phyloP scores from a whole-genome alignment of 1,140 invertebrate genomes.

The Atta cephalotes region DNA sequence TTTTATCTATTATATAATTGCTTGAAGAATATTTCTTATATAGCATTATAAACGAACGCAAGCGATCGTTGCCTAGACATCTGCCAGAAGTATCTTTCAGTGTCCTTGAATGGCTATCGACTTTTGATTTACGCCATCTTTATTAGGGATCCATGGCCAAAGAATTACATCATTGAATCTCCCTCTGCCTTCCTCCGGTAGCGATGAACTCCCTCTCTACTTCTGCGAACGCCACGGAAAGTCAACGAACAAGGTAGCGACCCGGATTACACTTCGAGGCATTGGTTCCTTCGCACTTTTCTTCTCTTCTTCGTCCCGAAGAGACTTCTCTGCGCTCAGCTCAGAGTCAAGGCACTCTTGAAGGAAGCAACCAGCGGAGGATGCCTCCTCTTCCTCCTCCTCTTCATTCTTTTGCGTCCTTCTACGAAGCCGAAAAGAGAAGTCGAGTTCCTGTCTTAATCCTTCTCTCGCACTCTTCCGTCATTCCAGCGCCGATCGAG shows the following conservation, averaged over 20 bases:
- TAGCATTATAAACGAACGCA: not conserved
- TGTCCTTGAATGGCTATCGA: conserved; percentile 17
- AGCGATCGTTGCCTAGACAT: not conserved
- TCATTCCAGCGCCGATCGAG: conserved; percentile 47
- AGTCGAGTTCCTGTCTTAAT: conserved; percentile 49
- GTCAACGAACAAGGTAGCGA: conserved; percentile 82
- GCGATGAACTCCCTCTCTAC: conserved; percentile 74
- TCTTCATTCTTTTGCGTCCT: not conserved
- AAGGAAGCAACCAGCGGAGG: conserved; percentile 7
- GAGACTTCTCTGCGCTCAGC: conserved; percentile 70
- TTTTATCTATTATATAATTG: not conserved
- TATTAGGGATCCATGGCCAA: conserved; percentile 25
- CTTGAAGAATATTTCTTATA: no score
- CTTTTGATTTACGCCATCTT: conserved; percentile 19
- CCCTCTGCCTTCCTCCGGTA: conserved; percentile 17
- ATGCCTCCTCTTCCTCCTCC: not conserved
- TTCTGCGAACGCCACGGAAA: conserved; percentile 77
- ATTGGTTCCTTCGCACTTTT: conserved; percentile 81
- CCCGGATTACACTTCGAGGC: conserved; percentile 79
- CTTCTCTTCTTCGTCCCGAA: conserved; percentile 76
- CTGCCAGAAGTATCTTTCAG: not conserved
- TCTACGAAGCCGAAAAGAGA: conserved; percentile 59
- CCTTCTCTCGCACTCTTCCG: conserved; percentile 46
- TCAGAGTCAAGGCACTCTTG: conserved; percentile 83
- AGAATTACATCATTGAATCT: conserved; percentile 61